Evolutionary conservation across 1,140 invertebrate species (phyloP), one percentile per base, ranked within the genome.

Genomic region (Zaprionus nigranus): DNA sequence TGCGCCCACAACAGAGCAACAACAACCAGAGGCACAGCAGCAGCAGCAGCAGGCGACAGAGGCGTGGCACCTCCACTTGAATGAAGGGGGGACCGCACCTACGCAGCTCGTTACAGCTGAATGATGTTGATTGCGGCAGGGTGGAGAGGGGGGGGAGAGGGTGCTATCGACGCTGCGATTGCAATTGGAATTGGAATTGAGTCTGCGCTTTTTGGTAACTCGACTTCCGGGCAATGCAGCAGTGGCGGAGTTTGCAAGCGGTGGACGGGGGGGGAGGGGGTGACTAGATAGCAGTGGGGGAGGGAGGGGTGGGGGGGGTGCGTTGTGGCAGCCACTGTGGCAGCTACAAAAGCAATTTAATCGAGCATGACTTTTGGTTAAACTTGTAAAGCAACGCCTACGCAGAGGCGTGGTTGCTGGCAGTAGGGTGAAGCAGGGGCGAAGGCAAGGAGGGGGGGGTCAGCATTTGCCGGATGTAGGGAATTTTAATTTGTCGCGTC

Each of bases 361-460:
- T 91, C 88, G 88, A 91, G 88, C 88, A 91, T 91, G 88, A 91
- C 83, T 91, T 91, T 84, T 87, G 81, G 79, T 90, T 90, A 78
- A 85, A 90, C 86, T 90, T 90, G 86, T 90, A 82, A 79, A 90
- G 85, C 85, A 88, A 87, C 85, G 85, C 85, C 86, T 85, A 88
- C 85, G 72, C 85, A 70, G 64, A 56, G 53, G 56, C 36, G 49
- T 22, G 12, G 53, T 15, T 7, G 20, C 28, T 1, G 56, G n/a
- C 13, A 17, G 36, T 3, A 15, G 26, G 11, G 5, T 3, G 36
- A 11, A 59, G 49, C 7, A 38, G 70, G 15, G n/a, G 43, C 6
- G 28, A 26, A 2, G 28, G 28, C 28, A 30, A n/a, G n/a, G n/a
- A n/a, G n/a, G n/a, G 28, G n/a, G 22, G 54, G 26, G 51, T 28